phyloP scores from a whole-genome alignment of 64 coral and sea anemone genomes.

The Actinia equina region DNA sequence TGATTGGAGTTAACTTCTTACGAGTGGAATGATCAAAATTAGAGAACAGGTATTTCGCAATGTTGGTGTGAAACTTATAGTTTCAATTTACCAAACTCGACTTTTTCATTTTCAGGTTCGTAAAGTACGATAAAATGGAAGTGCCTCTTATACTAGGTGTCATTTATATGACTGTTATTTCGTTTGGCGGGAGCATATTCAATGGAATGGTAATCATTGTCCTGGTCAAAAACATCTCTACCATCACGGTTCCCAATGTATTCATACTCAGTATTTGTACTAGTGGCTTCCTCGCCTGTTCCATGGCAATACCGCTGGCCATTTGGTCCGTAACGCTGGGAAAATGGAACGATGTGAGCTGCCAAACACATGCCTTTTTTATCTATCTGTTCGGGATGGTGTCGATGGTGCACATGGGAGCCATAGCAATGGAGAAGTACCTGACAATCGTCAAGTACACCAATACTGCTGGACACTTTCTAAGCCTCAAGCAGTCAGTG shows the following conservation, averaged over 20 bases:
- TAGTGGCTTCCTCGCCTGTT: slow-evolving; percentile 43
- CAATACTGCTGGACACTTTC: slow-evolving; percentile 15
- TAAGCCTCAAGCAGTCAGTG: slow-evolving; percentile 16
- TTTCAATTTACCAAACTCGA: too few relatives aligned
- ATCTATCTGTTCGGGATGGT: slow-evolving; percentile 42
- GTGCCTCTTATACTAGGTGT: background rate
- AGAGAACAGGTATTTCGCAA: too few relatives aligned
- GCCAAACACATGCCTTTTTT: slow-evolving; percentile 48
- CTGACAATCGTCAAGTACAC: slow-evolving; percentile 41
- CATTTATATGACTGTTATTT: background rate
- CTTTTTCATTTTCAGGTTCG: too few relatives aligned
- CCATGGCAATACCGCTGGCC: slow-evolving; percentile 39
- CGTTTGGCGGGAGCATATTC: slow-evolving; percentile 11
- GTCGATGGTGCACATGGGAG: slow-evolving; percentile 47
- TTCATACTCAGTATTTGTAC: slow-evolving; percentile 42
- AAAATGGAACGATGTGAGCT: slow-evolving; percentile 27
- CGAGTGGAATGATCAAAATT: too few relatives aligned
- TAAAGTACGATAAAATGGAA: background rate
- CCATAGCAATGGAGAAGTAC: slow-evolving; percentile 44
- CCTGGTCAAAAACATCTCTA: slow-evolving; percentile 16
- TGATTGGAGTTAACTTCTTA: too few relatives aligned
- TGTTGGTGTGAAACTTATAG: too few relatives aligned
- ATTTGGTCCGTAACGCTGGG: slow-evolving; percentile 6
- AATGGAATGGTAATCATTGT: slow-evolving; percentile 32
- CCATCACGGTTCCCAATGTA: slow-evolving; percentile 11